Evolutionary conservation across 2,888 invertebrate species (phyloP).

Genomic region (Drosophila anceps): DNA sequence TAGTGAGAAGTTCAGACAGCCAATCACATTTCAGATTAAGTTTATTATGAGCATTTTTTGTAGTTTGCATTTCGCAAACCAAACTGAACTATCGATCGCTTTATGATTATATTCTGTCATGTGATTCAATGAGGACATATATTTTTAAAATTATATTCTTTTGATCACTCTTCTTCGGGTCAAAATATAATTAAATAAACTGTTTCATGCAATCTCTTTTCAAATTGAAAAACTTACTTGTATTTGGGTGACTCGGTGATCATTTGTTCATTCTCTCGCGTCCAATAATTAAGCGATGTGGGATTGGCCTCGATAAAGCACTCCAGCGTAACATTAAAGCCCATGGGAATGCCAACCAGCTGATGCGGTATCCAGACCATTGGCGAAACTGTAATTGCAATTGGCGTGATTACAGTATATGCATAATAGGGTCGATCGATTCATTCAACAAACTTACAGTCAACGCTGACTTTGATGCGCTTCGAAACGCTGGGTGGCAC

Average conservation of each 20-base stretch:
- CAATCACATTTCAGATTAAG: too few species aligned
- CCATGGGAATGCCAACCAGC: constrained; percentile 93
- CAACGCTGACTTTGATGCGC: constrained; percentile 96
- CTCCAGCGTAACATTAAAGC: constrained; percentile 93
- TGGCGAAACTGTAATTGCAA: constrained; percentile 90
- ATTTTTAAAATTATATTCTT: too few species aligned
- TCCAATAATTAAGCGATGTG: constrained; percentile 96
- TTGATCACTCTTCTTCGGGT: too few species aligned
- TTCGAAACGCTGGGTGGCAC: constrained; percentile 96
- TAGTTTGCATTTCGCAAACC: too few species aligned
- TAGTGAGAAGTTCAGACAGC: too few species aligned
- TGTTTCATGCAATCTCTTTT: too few species aligned
- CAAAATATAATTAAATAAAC: too few species aligned
- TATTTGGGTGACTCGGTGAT: constrained; percentile 94
- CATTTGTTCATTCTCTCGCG: constrained; percentile 94
- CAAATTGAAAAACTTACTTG: constrained; percentile 84
- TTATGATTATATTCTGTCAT: too few species aligned
- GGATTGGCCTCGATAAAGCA: constrained; percentile 97
- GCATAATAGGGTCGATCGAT: neutral
- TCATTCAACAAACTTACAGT: constrained; percentile 91
- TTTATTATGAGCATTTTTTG: too few species aligned
- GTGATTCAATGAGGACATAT: too few species aligned
- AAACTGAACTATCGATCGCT: too few species aligned
- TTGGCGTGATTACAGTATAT: neutral
- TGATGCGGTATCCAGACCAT: constrained; percentile 97